A percentile compares a stretch with the other conserved stretches of the same genome.
These are phyloP conservation scores for Lateolabrax maculatus DNA, from an alignment of 2,797 vertebrate genomes.

Conservation along the genomic window DNA sequence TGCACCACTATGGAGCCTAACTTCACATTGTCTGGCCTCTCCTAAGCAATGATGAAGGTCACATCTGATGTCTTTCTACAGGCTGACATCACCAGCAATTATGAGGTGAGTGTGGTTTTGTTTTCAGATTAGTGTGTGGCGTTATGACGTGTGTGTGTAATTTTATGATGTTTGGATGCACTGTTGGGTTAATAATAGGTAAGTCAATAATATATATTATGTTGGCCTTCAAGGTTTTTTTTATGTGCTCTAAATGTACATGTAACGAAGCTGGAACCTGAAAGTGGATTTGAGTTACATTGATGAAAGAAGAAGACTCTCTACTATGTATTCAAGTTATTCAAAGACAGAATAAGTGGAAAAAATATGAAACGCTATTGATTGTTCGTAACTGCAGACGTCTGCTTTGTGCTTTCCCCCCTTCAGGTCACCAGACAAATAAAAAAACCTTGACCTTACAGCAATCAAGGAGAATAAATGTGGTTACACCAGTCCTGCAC, in stretches of 20 bases:
- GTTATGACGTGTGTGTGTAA: too few relatives aligned
- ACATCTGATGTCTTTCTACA: slow-evolving; percentile 11
- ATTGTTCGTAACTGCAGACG: background rate
- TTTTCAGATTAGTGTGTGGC: background rate
- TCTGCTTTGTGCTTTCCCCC: background rate
- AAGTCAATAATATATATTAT: too few relatives aligned
- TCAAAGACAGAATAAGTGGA: background rate
- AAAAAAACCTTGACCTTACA: background rate
- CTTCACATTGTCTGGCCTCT: background rate
- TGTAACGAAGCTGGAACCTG: slow-evolving; percentile 86
- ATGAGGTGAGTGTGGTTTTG: background rate
- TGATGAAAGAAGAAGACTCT: slow-evolving; percentile 87
- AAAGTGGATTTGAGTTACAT: slow-evolving; percentile 80
- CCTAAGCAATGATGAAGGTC: background rate
- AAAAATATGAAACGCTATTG: background rate
- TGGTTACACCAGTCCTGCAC: background rate
- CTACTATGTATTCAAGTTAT: background rate
- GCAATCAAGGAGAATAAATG: background rate
- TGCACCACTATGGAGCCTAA: slow-evolving; percentile 5
- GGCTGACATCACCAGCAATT: slow-evolving; percentile 1
- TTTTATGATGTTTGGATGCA: too few relatives aligned
- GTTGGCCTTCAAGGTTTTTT: too few relatives aligned
- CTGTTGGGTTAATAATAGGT: too few relatives aligned
- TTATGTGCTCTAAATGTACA: background rate
- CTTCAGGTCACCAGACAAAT: background rate